Percentiles rank a stretch among this genome's conserved stretches.
Conservation (phyloP, 2,888 invertebrate genomes). For the Drosophila neotestacea region DNA sequence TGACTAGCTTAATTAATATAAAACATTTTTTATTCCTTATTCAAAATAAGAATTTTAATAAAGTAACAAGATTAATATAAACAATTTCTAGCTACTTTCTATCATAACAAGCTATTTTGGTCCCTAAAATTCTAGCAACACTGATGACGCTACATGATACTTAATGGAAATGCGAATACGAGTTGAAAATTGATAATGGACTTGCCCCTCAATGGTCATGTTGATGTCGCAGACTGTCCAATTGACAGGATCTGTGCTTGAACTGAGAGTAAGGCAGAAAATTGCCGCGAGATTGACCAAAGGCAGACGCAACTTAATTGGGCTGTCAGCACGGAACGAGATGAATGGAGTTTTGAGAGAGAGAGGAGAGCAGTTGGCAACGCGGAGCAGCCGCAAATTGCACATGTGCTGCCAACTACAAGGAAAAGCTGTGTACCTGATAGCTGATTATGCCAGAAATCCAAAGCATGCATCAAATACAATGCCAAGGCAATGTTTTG, state of each 20-base stretch:
- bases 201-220: conserved; percentile 10
- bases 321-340: conserved; percentile 34
- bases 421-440: conserved; percentile 19
- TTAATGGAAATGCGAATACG: conserved; percentile 38
- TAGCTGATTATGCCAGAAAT: conserved; percentile 22
- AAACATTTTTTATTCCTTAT: too few relatives aligned
- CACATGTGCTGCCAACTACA: conserved; percentile 33
- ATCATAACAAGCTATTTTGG: too few relatives aligned
- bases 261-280: conserved; percentile 16
- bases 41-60: too few relatives aligned
- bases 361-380: neutral
- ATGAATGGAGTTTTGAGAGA: too few relatives aligned
- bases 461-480: neutral
- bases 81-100: too few relatives aligned
- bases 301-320: conserved; percentile 46
- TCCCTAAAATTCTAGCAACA: too few relatives aligned
- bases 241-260: conserved; percentile 22
- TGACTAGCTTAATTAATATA: too few relatives aligned
- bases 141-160: conserved; percentile 5
- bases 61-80: too few relatives aligned
- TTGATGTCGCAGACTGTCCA: conserved; percentile 12
- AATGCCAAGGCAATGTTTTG: conserved; percentile 7
- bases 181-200: conserved; percentile 36
- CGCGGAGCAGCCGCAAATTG: conserved; percentile 24
- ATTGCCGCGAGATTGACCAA: conserved; percentile 7